Evolutionary conservation across 1,140 invertebrate genomes (phyloP), one percentile per base, ranked within the genome.

Genomic region (Drosophila setifemur): DNA sequence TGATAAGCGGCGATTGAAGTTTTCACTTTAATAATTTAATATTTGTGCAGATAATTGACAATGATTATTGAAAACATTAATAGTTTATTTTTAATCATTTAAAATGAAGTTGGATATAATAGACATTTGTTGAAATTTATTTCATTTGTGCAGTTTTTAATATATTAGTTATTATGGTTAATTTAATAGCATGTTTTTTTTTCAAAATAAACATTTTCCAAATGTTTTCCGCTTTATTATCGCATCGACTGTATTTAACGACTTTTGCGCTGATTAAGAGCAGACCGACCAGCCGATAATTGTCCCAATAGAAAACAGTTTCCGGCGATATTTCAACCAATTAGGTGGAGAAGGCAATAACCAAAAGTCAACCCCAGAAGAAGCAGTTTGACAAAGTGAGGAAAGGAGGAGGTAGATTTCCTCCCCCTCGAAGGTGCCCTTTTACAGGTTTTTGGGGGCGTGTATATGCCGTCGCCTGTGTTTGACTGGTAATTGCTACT

Each of bases 401-500:
- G 25, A 50, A 50, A 58, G 64, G 28, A 58, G 64, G 28, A 43
- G 39, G 21, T 4, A 18, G 9, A 37, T 26, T 57, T 26, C 33
- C 48, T 2, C 33, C 31, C 12, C 6, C 25, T 25, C 11, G 19
- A 31, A 25, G 29, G 19, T 25, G n/a, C n/a, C n/a, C n/a, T 55
- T 52, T 12, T 23, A 19, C 47, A n/a, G 33, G 14, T 64, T n/a
- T n/a, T 11, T 35, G 61, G 16, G 49, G 64, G 40, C 29, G 50
- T 70, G 44, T 69, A 43, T 54, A n/a, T n/a, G n/a, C n/a, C n/a
- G 45, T 42, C 35, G 49, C 50, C 40, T 82, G 72, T 71, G 58
- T 67, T 83, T 82, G 73, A 54, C 77, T 69, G 60, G 72, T 86
- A 85, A 79, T 85, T 85, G 79, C 60, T 70, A 85, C 66, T 85